Percentiles rank a stretch among this genome's conserved stretches.
Conservation (phyloP, 2,888 invertebrate genomes). For the Microchrysa polita region DNA sequence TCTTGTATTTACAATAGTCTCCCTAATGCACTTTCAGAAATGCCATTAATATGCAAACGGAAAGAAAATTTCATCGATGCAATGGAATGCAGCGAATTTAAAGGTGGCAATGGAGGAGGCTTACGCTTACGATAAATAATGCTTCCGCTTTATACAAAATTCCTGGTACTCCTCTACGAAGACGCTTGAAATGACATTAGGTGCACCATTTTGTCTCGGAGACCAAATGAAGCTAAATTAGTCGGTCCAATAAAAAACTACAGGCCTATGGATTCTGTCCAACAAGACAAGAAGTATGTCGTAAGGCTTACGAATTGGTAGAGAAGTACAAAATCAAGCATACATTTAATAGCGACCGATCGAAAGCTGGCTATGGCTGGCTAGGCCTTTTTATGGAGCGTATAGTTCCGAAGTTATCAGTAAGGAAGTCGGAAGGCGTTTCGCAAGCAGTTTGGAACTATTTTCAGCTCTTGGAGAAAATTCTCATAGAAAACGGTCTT, state of each 20-base stretch:
- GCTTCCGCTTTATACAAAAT: too few relatives aligned
- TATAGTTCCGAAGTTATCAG: background rate
- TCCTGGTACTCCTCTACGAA: too few relatives aligned
- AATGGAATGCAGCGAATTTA: too few relatives aligned
- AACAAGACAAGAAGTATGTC: background rate
- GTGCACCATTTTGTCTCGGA: too few relatives aligned
- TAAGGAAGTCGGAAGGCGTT: slow-evolving; percentile 13
- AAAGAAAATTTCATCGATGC: too few relatives aligned
- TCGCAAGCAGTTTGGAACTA: slow-evolving; percentile 12
- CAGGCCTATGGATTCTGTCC: background rate
- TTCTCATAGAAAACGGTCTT: slow-evolving; percentile 46
- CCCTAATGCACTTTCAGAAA: too few relatives aligned
- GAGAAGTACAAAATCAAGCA: background rate
- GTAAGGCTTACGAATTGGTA: background rate
- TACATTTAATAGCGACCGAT: background rate
- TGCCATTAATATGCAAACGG: too few relatives aligned
- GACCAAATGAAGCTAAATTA: too few relatives aligned
- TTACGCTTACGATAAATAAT: too few relatives aligned
- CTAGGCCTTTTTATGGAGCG: background rate
- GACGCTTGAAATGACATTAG: too few relatives aligned
- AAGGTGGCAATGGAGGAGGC: too few relatives aligned
- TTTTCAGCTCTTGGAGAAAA: slow-evolving; percentile 27
- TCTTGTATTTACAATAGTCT: too few relatives aligned
- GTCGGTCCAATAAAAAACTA: slow-evolving; percentile 11
- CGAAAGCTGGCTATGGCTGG: background rate